Evolutionary conservation across 1,140 invertebrate genomes (phyloP).

Genomic region (Conus ventricosus): DNA sequence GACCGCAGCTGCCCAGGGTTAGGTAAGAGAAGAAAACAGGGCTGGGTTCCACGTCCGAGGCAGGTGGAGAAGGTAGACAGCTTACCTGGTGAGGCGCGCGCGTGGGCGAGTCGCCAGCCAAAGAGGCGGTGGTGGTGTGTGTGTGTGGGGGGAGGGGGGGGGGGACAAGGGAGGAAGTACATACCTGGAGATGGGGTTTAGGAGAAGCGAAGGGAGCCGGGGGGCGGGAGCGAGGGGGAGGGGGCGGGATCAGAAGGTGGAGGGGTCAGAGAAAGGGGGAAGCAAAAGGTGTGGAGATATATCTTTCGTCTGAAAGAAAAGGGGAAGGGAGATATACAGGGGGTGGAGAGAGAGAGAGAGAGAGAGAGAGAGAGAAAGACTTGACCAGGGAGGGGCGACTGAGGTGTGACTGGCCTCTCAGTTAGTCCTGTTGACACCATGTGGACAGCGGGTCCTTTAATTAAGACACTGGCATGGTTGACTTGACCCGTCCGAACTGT

Average conservation of each 20-base stretch:
- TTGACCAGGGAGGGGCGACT: too few relatives aligned
- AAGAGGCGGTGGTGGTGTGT: neutral
- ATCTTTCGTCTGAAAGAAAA: too few relatives aligned
- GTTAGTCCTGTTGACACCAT: neutral
- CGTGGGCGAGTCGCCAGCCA: neutral
- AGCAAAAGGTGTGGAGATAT: too few relatives aligned
- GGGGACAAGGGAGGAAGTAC: neutral
- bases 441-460: neutral
- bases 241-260: too few relatives aligned
- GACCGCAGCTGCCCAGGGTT: neutral
- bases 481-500: neutral
- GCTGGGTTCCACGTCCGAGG: neutral
- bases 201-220: too few relatives aligned
- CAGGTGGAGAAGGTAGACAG: neutral
- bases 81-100: neutral
- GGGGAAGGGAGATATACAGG: too few relatives aligned
- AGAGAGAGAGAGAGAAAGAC: too few relatives aligned
- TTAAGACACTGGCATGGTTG: neutral
- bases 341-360: too few relatives aligned
- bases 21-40: neutral
- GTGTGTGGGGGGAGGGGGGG: neutral
- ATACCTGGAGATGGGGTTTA: too few relatives aligned
- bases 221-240: too few relatives aligned
- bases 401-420: neutral
- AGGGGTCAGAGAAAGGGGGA: too few relatives aligned